Percentiles rank a stretch among this genome's conserved stretches.
Conservation (phyloP, 2,888 invertebrate species). For the Campoletis raptor region DNA sequence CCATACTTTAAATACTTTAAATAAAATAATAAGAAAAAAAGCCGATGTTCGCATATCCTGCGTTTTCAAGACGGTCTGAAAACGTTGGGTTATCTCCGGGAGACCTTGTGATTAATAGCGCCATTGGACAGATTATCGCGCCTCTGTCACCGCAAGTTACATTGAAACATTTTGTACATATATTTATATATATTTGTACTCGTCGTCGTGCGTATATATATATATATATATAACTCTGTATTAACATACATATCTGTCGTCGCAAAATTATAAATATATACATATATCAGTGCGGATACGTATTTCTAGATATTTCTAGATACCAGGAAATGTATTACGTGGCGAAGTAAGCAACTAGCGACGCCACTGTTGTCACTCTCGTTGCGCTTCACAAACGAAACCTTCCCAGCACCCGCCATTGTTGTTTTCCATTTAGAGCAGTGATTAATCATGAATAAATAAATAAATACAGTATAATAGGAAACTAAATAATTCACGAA, state of each 20-base stretch:
- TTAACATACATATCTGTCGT: conserved; percentile 46
- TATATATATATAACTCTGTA: neutral
- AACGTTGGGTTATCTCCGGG: conserved; percentile 78
- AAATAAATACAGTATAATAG: neutral
- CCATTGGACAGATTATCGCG: conserved; percentile 77
- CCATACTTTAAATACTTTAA: neutral
- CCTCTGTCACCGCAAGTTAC: conserved; percentile 64
- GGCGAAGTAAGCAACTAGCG: conserved; percentile 38
- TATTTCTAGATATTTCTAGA: conserved; percentile 25
- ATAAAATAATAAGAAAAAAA: conserved; percentile 26
- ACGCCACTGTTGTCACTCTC: conserved; percentile 56
- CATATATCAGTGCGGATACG: conserved; percentile 3
- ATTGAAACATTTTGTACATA: neutral
- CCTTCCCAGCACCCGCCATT: conserved; percentile 45
- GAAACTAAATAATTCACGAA: neutral
- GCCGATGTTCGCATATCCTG: conserved; percentile 17
- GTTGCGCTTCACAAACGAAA: conserved; percentile 40
- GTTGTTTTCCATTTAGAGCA: conserved; percentile 20
- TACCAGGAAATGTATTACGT: conserved; percentile 39
- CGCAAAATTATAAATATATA: neutral
- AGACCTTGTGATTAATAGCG: conserved; percentile 80
- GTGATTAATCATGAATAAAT: neutral
- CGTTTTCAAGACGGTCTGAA: conserved; percentile 24
- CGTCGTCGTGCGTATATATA: neutral
- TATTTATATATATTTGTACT: neutral